phyloP scores from a whole-genome alignment of 2,113 vertebrate species.

The Cheirogaleus medius region DNA sequence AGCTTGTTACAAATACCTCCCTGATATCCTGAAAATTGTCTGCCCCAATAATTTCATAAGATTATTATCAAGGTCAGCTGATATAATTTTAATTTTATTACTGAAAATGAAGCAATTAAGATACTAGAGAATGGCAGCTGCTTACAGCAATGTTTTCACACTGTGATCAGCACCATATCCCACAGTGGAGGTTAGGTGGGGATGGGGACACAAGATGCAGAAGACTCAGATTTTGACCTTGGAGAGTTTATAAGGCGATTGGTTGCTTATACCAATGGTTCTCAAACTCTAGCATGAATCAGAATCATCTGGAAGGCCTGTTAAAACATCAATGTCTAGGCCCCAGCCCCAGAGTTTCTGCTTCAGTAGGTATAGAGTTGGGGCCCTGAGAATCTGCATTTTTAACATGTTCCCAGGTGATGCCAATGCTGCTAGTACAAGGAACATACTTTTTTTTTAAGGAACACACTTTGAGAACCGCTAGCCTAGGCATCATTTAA shows the following conservation, averaged over 20 bases:
- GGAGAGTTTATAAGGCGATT: not conserved
- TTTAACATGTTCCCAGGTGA: not conserved
- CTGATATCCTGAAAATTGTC: not conserved
- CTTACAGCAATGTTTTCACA: not conserved
- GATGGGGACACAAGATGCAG: not conserved
- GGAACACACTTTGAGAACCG: not conserved
- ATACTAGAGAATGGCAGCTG: not conserved
- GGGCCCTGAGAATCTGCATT: not conserved
- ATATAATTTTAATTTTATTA: conserved; percentile 21
- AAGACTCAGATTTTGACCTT: not conserved
- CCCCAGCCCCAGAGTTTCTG: not conserved
- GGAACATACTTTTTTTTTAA: not conserved
- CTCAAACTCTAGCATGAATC: not conserved
- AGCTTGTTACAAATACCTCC: not conserved
- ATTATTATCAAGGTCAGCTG: not conserved
- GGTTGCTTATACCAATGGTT: not conserved
- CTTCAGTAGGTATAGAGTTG: not conserved
- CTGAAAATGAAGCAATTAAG: conserved; percentile 19
- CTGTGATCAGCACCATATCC: not conserved
- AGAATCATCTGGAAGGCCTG: not conserved
- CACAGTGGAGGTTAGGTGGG: not conserved
- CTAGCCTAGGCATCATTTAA: not conserved
- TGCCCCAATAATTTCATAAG: not conserved
- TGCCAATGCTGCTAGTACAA: not conserved
- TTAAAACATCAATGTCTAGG: conserved; percentile 5